Percentiles rank a stretch among this genome's conserved stretches.
Conservation (phyloP, 1,140 invertebrate species). For the Bradysia coprophila region DNA sequence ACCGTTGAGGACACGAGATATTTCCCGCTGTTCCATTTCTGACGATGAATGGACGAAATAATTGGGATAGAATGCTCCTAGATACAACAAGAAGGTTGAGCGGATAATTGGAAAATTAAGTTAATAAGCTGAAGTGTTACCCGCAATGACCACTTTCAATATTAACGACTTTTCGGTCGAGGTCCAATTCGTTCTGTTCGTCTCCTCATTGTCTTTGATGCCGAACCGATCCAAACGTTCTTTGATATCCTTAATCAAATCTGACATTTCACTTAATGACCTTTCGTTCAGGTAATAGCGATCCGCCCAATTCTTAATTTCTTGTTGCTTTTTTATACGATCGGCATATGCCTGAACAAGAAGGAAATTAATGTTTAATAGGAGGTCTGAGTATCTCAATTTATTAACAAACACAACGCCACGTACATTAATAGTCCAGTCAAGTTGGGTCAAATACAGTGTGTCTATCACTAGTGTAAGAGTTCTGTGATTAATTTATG, state of each 20-base stretch:
- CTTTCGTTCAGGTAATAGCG: slow-evolving; percentile 52
- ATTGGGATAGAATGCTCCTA: slow-evolving; percentile 82
- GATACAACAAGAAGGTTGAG: no score
- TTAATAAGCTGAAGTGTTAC: slow-evolving; percentile 7
- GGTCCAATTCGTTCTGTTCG: slow-evolving; percentile 21
- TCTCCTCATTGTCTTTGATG: slow-evolving; percentile 22
- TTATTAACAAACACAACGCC: no score
- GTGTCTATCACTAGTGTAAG: no score
- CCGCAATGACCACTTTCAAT: slow-evolving; percentile 40
- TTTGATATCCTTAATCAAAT: slow-evolving; percentile 49
- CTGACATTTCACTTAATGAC: slow-evolving; percentile 49
- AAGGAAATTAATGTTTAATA: no score
- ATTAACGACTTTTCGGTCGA: slow-evolving; percentile 32
- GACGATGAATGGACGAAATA: slow-evolving; percentile 50
- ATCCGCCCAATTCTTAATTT: no score
- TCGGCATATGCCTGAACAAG: no score
- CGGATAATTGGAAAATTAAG: no score
- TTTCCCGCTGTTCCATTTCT: slow-evolving; percentile 38
- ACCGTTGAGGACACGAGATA: slow-evolving; percentile 40
- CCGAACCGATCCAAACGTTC: slow-evolving; percentile 32
- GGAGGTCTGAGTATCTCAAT: no score
- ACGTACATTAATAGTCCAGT: no score
- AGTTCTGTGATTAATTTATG: no score
- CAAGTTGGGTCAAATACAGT: no score
- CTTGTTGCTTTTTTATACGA: no score